phyloP scores from a whole-genome alignment of 2,797 vertebrate genomes.

The Danio aesculapii region DNA sequence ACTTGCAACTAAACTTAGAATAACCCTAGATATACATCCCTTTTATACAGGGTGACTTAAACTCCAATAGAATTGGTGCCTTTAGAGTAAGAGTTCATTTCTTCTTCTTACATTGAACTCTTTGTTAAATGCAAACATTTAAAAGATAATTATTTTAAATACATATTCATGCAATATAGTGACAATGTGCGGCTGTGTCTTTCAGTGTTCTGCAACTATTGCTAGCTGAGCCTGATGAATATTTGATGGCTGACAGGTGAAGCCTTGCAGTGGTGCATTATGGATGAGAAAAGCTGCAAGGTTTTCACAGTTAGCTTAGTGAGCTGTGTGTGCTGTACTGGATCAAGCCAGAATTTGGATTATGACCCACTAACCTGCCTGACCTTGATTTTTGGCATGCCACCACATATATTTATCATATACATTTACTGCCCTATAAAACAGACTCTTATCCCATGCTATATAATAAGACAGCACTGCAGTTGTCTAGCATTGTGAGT shows the following conservation, averaged over 20 bases:
- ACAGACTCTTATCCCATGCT: not conserved
- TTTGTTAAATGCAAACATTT: not conserved
- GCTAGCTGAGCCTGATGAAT: slow-evolving; percentile 64
- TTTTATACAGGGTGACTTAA: too few species aligned
- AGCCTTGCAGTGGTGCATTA: slow-evolving; percentile 72
- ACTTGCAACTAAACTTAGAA: not conserved
- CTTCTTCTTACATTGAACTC: not conserved
- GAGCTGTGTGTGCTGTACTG: slow-evolving; percentile 52
- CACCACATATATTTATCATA: not conserved
- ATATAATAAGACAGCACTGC: not conserved
- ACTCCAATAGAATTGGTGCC: too few species aligned
- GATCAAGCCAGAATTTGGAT: slow-evolving; percentile 61
- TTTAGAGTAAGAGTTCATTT: not conserved
- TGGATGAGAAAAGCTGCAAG: slow-evolving; percentile 70
- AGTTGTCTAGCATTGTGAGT: not conserved
- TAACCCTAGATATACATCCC: too few species aligned
- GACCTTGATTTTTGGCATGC: slow-evolving; percentile 70
- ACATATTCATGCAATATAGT: not conserved
- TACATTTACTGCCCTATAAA: not conserved
- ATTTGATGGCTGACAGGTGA: slow-evolving; percentile 71
- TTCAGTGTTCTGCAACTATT: slow-evolving; percentile 2
- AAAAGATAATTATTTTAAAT: not conserved
- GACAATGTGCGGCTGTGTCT: slow-evolving; percentile 10
- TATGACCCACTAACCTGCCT: slow-evolving; percentile 53
- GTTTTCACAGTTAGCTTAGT: slow-evolving; percentile 66